Percentiles rank a stretch among this genome's conserved stretches.
Conservation (phyloP, 2,888 invertebrate species). For the Microplitis manilae region DNA sequence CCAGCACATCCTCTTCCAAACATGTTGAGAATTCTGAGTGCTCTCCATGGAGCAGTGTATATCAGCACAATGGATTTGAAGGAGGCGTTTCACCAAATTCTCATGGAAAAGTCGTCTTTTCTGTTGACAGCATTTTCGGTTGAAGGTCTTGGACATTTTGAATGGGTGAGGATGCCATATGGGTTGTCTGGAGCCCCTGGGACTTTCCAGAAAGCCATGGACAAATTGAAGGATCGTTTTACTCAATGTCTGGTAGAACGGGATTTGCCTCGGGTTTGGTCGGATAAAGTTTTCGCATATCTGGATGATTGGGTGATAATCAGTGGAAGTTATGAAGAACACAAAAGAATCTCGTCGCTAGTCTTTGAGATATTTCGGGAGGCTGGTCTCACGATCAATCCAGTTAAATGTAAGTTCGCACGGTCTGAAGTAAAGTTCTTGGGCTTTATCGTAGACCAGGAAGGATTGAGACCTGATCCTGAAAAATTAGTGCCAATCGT, state of each 20-base stretch:
- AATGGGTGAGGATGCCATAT: constrained; percentile 31
- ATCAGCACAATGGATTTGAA: constrained; percentile 18
- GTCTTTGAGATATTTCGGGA: background rate
- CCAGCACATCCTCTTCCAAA: too few species aligned
- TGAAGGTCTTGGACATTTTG: constrained; percentile 24
- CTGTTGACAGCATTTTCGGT: constrained; percentile 32
- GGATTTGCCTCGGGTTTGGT: constrained; percentile 9
- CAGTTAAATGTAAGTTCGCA: constrained; percentile 28
- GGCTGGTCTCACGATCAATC: background rate
- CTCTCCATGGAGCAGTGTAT: too few species aligned
- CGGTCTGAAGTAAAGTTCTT: constrained; percentile 39
- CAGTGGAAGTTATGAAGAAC: constrained; percentile 17
- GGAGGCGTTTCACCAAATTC: constrained; percentile 38
- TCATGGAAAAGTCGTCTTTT: constrained; percentile 15
- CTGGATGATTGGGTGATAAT: constrained; percentile 29
- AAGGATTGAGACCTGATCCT: constrained; percentile 37
- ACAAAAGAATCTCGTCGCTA: constrained; percentile 1
- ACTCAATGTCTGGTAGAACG: background rate
- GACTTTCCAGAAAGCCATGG: background rate
- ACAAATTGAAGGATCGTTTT: background rate
- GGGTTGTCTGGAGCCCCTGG: constrained; percentile 36
- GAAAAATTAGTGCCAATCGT: constrained; percentile 30
- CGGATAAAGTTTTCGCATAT: constrained; percentile 26
- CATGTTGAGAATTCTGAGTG: too few species aligned
- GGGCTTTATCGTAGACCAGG: constrained; percentile 34